Conservation (phyloP, 2,888 invertebrate genomes). For the Listrodromus nycthemerus region DNA sequence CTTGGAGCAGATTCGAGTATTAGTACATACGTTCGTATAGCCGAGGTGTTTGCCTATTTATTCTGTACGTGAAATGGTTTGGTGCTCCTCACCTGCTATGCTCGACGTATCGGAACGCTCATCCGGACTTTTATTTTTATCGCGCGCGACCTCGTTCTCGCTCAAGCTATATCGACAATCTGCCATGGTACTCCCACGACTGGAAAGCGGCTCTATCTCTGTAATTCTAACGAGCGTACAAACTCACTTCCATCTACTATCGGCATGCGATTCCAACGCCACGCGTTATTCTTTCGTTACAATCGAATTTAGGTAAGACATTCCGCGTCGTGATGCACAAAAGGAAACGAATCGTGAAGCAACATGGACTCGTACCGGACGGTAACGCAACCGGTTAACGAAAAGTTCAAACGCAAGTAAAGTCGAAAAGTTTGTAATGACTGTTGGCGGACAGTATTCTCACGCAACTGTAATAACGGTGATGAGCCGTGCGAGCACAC, state of each 20-base stretch:
- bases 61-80: constrained; percentile 21
- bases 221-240: neutral
- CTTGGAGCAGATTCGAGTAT: neutral
- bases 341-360: neutral
- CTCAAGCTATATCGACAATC: constrained; percentile 13
- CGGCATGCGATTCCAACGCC: neutral
- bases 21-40: neutral
- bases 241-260: neutral
- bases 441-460: neutral
- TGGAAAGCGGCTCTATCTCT: constrained; percentile 21
- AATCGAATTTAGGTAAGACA: constrained; percentile 1
- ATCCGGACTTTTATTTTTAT: constrained; percentile 52
- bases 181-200: constrained; percentile 14
- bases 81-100: constrained; percentile 19
- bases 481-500: constrained; percentile 36
- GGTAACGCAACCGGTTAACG: neutral
- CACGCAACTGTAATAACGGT: constrained; percentile 54
- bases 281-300: constrained; percentile 11
- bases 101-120: constrained; percentile 36
- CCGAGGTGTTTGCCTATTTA: neutral
- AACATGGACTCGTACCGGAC: neutral
- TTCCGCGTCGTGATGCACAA: neutral
- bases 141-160: constrained; percentile 38
- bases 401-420: neutral
- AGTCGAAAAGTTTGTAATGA: constrained; percentile 6